Evolutionary conservation across 2,888 invertebrate species (phyloP).

Genomic region (Temnothorax rugatulus): DNA sequence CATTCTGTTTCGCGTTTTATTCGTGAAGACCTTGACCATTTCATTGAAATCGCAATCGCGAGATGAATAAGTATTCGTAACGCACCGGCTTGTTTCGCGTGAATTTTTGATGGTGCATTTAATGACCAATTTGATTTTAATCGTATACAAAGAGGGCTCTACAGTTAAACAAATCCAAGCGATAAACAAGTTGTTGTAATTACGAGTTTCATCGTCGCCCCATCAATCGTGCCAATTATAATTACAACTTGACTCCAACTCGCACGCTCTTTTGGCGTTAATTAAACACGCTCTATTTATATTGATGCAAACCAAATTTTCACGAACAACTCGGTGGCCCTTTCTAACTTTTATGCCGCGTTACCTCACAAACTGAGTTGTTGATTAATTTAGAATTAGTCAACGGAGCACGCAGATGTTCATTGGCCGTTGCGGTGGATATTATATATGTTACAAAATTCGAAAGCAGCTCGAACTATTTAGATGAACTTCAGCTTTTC

Average conservation of each 20-base stretch:
- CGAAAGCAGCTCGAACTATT: conserved; percentile 29
- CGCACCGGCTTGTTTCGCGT: not conserved
- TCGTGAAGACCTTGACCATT: not conserved
- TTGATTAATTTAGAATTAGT: conserved; percentile 59
- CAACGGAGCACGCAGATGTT: conserved; percentile 30
- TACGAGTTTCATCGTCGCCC: conserved; percentile 10
- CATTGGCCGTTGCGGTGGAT: conserved; percentile 32
- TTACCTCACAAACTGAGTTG: conserved; percentile 44
- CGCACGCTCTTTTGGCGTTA: conserved; percentile 43
- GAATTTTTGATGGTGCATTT: conserved; percentile 34
- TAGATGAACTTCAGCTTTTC: conserved; percentile 29
- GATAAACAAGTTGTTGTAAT: conserved; percentile 48
- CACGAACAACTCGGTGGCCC: not conserved
- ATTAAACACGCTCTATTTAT: conserved; percentile 43
- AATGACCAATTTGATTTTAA: conserved; percentile 45
- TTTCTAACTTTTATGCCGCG: conserved; percentile 37
- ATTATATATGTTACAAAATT: conserved; percentile 43
- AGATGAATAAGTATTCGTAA: not conserved
- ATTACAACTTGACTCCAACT: conserved; percentile 47
- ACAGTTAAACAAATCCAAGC: conserved; percentile 44
- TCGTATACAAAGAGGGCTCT: conserved; percentile 24
- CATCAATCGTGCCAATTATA: conserved; percentile 44
- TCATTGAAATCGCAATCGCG: not conserved
- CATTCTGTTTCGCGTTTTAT: not conserved
- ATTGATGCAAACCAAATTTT: conserved; percentile 41